A percentile compares a stretch with the other conserved stretches of the same genome.
Conservation (phyloP, 2,888 invertebrate species). For the Leptinotarsa peninsularis region DNA sequence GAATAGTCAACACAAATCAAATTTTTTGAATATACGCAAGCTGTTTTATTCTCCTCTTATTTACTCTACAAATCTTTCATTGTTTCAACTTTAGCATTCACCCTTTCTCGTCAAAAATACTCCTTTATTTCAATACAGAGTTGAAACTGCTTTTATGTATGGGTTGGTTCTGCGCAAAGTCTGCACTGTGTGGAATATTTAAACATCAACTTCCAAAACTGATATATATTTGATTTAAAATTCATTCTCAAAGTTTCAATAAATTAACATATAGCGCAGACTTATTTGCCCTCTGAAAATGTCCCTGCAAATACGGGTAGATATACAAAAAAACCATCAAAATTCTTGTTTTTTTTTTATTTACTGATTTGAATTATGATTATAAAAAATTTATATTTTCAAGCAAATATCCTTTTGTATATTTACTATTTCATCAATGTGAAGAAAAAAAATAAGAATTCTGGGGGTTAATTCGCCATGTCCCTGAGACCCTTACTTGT, state of each 20-base stretch:
- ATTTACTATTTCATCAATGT: conserved; percentile 40
- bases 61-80: not conserved
- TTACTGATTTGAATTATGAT: conserved; percentile 24
- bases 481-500: conserved; percentile 85
- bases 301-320: conserved; percentile 35
- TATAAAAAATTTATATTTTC: conserved; percentile 10
- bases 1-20: no score
- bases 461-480: conserved; percentile 70
- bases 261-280: not conserved
- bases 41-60: no score
- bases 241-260: not conserved
- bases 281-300: conserved; percentile 7
- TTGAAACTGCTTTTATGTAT: no score
- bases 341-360: conserved; percentile 47
- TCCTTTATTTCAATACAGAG: not conserved
- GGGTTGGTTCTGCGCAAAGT: no score
- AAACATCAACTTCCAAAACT: no score
- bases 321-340: conserved; percentile 47
- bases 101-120: not conserved
- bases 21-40: no score
- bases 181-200: no score
- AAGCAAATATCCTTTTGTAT: conserved; percentile 39
- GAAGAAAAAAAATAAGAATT: conserved; percentile 45
- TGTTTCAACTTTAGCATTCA: not conserved
- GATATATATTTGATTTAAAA: no score